Evolutionary conservation across 2,113 vertebrate species (phyloP), one percentile per base, ranked within the genome.

Genomic region (Girardinichthys multiradiatus): DNA sequence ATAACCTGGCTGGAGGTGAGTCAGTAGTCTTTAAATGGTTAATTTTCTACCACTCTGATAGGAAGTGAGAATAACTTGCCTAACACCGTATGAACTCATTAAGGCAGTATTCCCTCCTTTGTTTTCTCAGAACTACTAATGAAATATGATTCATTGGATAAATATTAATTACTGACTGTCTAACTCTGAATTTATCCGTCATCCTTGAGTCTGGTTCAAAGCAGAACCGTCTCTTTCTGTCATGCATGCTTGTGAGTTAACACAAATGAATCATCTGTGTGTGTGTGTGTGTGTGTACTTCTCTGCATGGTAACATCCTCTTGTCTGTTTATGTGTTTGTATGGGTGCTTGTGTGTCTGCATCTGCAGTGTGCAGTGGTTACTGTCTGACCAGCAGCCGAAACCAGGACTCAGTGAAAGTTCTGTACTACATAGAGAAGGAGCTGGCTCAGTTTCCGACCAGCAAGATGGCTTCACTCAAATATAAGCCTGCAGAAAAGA

Each of bases 401-500:
- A 92, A 96, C 74, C 94, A 95, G 86, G 96, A 97, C 84, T 96
- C 96, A 87, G 95, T 97, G 96, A 98, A 97, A 93, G 95, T 97
- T 91, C 89, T 98, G 69, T 98, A 97, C 94, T 97, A 96, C 75
- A 91, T 98, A 0, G 96, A 99, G 93, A 98, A 97, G 86, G 97
- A 98, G 87, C 87, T 98, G 94, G 95, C 93, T 83, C 95, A 97
- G 87, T 95, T 98, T 87, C 96, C 97, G 65, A 93, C 94, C 48
- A 84, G 93, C 80, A 94, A 94, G 86, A 94, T 94, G 92, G 94
- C 95, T 94, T 81, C 94, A 86, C 93, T 94, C 60, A 94, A 96
- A 97, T 95, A 97, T 99, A 95, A 98, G 97, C 87, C 68, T 81
- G 75, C 77, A 62, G 57, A 72, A 76, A 75, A 37, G 57, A 73